These are phyloP conservation scores for Rhyacophila evoluta DNA, from an alignment of 2,888 invertebrate species.

Conservation along the genomic window DNA sequence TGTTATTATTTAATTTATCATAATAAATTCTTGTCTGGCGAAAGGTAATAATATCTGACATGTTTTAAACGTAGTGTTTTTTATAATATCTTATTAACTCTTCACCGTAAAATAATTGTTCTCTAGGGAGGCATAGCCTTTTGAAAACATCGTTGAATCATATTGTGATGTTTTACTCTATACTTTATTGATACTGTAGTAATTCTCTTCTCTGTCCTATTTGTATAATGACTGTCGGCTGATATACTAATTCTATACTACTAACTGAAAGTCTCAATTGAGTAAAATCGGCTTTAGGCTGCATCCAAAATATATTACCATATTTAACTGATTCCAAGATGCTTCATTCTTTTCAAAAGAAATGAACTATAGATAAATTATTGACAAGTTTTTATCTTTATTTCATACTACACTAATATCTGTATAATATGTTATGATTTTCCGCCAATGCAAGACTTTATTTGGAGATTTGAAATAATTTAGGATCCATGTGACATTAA, in stretches of 20 bases:
- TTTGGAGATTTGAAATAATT: too few species aligned
- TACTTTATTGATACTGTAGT: slow-evolving; percentile 8
- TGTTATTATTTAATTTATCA: too few species aligned
- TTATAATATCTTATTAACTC: slow-evolving; percentile 8
- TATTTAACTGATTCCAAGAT: too few species aligned
- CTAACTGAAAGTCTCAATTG: neutral
- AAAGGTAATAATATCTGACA: neutral
- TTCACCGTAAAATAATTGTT: slow-evolving; percentile 22
- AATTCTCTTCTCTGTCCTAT: slow-evolving; percentile 5
- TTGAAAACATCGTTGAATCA: slow-evolving; percentile 1
- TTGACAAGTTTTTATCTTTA: too few species aligned
- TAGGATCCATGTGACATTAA: too few species aligned
- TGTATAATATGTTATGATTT: too few species aligned
- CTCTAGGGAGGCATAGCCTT: slow-evolving; percentile 16
- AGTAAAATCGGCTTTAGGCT: neutral
- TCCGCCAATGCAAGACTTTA: too few species aligned
- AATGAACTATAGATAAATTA: too few species aligned
- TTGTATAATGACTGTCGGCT: neutral
- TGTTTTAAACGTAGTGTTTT: neutral
- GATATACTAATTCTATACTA: neutral
- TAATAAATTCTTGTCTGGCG: neutral
- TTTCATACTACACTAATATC: too few species aligned
- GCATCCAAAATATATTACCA: neutral
- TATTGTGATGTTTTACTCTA: slow-evolving; percentile 10
- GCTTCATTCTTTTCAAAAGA: too few species aligned